Percentiles rank a stretch among this genome's conserved stretches.
These are phyloP conservation scores for Eurystomus gularis DNA, from an alignment of 2,113 vertebrate genomes.

Conservation along the genomic window DNA sequence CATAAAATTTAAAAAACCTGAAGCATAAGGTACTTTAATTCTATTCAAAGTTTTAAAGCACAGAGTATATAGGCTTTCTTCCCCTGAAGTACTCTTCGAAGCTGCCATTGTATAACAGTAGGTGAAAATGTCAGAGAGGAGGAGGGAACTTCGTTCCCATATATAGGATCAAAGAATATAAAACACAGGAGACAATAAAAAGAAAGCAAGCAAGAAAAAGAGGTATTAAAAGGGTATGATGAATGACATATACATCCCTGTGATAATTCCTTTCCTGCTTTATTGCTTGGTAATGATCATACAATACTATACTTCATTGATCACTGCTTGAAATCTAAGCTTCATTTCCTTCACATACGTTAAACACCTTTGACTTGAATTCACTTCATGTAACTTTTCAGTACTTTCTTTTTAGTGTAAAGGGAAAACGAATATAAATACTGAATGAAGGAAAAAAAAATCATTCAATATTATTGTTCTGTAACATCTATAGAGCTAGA, in stretches of 20 bases:
- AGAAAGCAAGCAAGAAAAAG: slow-evolving; percentile 66
- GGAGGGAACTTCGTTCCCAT: slow-evolving; percentile 55
- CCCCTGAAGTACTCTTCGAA: slow-evolving; percentile 46
- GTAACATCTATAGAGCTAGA: slow-evolving; percentile 52
- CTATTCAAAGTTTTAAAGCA: slow-evolving; percentile 43
- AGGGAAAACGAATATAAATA: slow-evolving; percentile 68
- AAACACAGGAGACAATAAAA: slow-evolving; percentile 66
- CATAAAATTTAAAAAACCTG: neutral
- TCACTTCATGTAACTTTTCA: slow-evolving; percentile 72
- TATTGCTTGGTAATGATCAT: slow-evolving; percentile 71
- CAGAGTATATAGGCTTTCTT: slow-evolving; percentile 8
- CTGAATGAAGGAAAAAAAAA: slow-evolving; percentile 55
- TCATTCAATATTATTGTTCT: slow-evolving; percentile 67
- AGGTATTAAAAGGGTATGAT: slow-evolving; percentile 64
- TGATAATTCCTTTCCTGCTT: slow-evolving; percentile 72
- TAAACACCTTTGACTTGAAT: slow-evolving; percentile 73
- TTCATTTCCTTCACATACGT: slow-evolving; percentile 73
- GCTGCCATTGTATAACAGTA: slow-evolving; percentile 36
- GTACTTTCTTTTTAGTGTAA: slow-evolving; percentile 68
- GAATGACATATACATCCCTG: slow-evolving; percentile 70
- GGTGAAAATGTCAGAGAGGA: slow-evolving; percentile 65
- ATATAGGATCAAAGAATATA: slow-evolving; percentile 68
- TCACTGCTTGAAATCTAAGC: slow-evolving; percentile 74
- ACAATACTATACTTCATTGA: slow-evolving; percentile 72
- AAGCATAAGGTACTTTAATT: slow-evolving; percentile 25